Conservation (phyloP, 2,888 invertebrate genomes). For the Villa cingulata region DNA sequence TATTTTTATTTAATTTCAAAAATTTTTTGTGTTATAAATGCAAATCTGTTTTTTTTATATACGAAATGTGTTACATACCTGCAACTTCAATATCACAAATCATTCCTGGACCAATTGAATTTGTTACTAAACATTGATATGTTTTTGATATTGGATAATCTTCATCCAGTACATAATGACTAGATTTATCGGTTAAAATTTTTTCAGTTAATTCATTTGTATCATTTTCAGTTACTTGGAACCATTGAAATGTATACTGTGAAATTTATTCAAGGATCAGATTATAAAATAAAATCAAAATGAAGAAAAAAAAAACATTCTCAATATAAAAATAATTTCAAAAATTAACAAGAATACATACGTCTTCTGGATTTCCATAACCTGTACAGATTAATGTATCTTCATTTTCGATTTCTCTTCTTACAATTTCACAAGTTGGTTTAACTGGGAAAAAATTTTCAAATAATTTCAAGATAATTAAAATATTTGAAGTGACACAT, state of each 20-base stretch:
- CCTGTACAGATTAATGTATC: constrained; percentile 70
- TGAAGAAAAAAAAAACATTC: constrained; percentile 5
- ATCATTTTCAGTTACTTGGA: constrained; percentile 70
- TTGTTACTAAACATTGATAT: constrained; percentile 74
- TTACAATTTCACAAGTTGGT: constrained; percentile 70
- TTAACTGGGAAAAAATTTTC: constrained; percentile 43
- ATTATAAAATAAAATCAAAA: constrained; percentile 4
- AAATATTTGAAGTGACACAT: no score
- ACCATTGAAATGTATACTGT: constrained; percentile 65
- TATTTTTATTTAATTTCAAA: no score
- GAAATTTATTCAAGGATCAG: no score
- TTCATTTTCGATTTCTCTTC: constrained; percentile 55
- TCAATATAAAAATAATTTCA: background rate
- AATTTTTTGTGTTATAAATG: no score
- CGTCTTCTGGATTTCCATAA: constrained; percentile 56
- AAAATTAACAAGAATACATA: constrained; percentile 15
- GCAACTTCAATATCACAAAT: constrained; percentile 54
- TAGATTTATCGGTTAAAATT: constrained; percentile 25
- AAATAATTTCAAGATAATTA: no score
- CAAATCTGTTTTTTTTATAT: no score
- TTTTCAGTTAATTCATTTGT: constrained; percentile 45
- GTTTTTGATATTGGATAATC: constrained; percentile 50
- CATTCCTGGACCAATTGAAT: constrained; percentile 56
- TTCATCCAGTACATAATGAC: constrained; percentile 50
- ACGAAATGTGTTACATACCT: constrained; percentile 42